Conservation (phyloP, 2,888 invertebrate genomes). For the Chrysolina americana region DNA sequence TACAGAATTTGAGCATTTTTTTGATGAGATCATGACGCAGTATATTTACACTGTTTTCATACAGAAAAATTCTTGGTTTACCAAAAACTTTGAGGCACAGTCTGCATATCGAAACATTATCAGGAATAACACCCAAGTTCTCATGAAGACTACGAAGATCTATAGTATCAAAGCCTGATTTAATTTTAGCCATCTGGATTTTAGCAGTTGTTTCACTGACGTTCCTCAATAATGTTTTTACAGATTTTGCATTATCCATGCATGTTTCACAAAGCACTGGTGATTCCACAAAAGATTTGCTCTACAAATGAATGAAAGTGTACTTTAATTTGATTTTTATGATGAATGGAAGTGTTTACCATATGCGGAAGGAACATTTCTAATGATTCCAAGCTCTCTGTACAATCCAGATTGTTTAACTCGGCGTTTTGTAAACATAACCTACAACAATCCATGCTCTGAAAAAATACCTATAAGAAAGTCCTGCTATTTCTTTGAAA, state of each 20-base stretch:
- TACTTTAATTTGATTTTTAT: not conserved
- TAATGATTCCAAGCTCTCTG: conserved; percentile 22
- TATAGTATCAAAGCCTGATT: conserved; percentile 26
- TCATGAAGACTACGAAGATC: conserved; percentile 25
- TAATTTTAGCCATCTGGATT: conserved; percentile 1
- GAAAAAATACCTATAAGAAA: not conserved
- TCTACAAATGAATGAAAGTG: conserved; percentile 29
- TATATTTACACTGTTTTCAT: conserved; percentile 33
- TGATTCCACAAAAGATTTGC: conserved; percentile 5
- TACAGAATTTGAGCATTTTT: conserved; percentile 37
- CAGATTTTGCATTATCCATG: conserved; percentile 22
- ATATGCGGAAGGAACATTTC: conserved; percentile 32
- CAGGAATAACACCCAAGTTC: not conserved
- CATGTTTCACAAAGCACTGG: conserved; percentile 31
- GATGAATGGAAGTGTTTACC: conserved; percentile 26
- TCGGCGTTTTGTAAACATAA: conserved; percentile 40
- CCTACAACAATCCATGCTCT: conserved; percentile 39
- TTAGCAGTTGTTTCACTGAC: conserved; percentile 9
- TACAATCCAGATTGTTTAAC: conserved; percentile 11
- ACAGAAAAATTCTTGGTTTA: conserved; percentile 36
- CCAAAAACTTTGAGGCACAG: conserved; percentile 33
- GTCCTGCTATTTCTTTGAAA: not conserved
- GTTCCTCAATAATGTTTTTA: conserved; percentile 17
- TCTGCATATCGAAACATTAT: conserved; percentile 28
- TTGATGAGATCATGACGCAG: conserved; percentile 35